Base-by-base conservation (phyloP, 1,140 invertebrate genomes). In the Drosophila tsacasi region DNA sequence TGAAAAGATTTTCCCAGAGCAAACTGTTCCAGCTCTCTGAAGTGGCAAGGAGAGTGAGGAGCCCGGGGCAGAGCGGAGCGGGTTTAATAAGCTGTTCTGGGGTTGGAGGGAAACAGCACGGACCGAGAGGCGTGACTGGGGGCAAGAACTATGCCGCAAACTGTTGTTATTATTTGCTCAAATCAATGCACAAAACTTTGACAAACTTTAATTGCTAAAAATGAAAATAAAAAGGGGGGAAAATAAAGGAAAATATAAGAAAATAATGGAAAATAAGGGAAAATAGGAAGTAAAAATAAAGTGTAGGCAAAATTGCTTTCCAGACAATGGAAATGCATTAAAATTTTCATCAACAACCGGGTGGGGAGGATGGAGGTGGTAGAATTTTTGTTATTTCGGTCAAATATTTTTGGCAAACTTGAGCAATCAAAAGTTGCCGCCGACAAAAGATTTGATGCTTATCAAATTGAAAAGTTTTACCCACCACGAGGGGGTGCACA, bases 381-480 rank as follows among this genome's bases (percentile, higher is more conserved):
- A 10, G 30, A 40, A 73, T 73, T 74, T 74, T 73, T 82, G 72
- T 84, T 77, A 72, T 79, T 76, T 79, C 62, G 76, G 81, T 84
- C 71, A 81, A 81, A 81, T 81, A 79, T 81, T 81, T 57, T 83
- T 60, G 60, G 40, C 69, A 89, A 89, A 89, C 81, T 89, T 90
- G 77, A 76, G 84, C 84, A 89, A 89, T 89, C 84, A 89, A 89
- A 89, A 89, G 81, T 89, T 89, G 78, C 60, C 49, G 74, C 65
- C 75, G 73, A 67, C 54, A 76, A 67, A 76, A 76, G 61, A 76
- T 59, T 58, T 87, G 85, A 89, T 89, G 84, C 77, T 89, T 87
- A 87, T 87, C 81, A 84, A 86, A 87, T 87, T 87, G 84, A 87
- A 87, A 87, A 87, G 83, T 87, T 87, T 81, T 49, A 9, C 40